Evolutionary conservation across 2,888 invertebrate genomes (phyloP).

Genomic region (Eristalis tenax): DNA sequence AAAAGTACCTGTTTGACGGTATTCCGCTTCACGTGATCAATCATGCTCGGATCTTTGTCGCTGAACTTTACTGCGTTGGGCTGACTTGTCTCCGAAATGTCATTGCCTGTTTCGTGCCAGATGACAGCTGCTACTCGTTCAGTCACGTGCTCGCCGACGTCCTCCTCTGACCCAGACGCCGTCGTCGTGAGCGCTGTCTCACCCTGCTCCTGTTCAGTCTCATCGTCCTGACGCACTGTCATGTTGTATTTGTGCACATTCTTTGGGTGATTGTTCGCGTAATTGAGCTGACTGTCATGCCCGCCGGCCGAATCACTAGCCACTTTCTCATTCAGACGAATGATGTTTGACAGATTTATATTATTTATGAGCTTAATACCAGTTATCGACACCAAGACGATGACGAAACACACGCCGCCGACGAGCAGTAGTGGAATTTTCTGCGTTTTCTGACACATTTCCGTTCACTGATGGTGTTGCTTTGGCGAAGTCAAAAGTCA

Average conservation of each 20-base stretch:
- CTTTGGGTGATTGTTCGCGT: constrained; percentile 79
- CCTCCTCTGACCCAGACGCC: constrained; percentile 8
- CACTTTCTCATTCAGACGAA: constrained; percentile 79
- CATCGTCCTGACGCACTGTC: constrained; percentile 43
- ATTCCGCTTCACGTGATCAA: constrained; percentile 79
- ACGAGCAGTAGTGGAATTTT: constrained; percentile 79
- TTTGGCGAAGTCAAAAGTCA: constrained; percentile 42
- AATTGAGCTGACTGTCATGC: constrained; percentile 77
- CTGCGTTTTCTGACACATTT: constrained; percentile 79
- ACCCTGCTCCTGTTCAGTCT: background rate
- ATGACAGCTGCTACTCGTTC: constrained; percentile 60
- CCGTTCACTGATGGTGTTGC: constrained; percentile 17
- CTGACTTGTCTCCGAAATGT: background rate
- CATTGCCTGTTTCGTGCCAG: constrained; percentile 12
- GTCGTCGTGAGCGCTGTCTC: constrained; percentile 6
- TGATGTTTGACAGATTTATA: constrained; percentile 80
- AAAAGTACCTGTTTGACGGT: constrained; percentile 79
- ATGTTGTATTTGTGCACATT: constrained; percentile 76
- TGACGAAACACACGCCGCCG: constrained; percentile 81
- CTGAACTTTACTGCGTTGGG: constrained; percentile 59
- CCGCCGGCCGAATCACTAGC: constrained; percentile 79
- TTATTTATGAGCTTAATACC: constrained; percentile 82
- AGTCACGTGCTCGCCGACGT: constrained; percentile 31
- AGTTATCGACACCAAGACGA: constrained; percentile 82
- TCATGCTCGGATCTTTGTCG: constrained; percentile 75